Conservation (phyloP, 2,797 vertebrate genomes). For the Cryptoblepharus egeriae region DNA sequence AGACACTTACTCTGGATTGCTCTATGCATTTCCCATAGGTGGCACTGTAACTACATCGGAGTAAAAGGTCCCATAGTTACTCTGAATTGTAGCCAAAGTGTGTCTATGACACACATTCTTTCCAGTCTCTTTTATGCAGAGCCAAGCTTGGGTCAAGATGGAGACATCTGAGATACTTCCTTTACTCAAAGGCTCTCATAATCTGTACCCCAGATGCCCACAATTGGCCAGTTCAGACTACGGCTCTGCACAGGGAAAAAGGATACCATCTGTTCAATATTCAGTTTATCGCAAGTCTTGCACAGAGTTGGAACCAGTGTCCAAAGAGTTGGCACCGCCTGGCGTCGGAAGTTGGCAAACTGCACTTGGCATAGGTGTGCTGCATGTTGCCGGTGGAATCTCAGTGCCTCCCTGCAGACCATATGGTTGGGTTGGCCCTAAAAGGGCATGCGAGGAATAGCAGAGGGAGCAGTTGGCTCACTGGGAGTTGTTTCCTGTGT, state of each 20-base stretch:
- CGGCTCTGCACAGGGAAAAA: not conserved
- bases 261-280: not conserved
- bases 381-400: not conserved
- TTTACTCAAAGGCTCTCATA: not conserved
- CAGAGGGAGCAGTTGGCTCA: slow-evolving; percentile 29
- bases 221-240: not conserved
- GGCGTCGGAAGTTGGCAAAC: slow-evolving; percentile 11
- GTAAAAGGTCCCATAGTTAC: no score
- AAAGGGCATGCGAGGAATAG: slow-evolving; percentile 10
- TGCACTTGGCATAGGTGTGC: slow-evolving; percentile 29
- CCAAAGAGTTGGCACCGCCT: slow-evolving; percentile 11
- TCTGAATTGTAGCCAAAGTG: no score
- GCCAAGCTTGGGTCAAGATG: no score
- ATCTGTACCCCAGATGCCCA: not conserved
- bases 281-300: not conserved
- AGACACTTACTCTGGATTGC: no score
- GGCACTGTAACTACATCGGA: no score
- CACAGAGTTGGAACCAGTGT: not conserved
- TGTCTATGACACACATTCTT: no score
- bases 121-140: no score
- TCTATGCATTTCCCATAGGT: no score
- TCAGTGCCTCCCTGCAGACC: slow-evolving; percentile 1
- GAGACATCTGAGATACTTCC: no score
- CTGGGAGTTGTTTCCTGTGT: slow-evolving; percentile 16
- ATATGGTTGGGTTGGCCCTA: slow-evolving; percentile 27